These are phyloP conservation scores for Halictus rubicundus DNA, from an alignment of 1,140 invertebrate genomes.

Conservation along the genomic window DNA sequence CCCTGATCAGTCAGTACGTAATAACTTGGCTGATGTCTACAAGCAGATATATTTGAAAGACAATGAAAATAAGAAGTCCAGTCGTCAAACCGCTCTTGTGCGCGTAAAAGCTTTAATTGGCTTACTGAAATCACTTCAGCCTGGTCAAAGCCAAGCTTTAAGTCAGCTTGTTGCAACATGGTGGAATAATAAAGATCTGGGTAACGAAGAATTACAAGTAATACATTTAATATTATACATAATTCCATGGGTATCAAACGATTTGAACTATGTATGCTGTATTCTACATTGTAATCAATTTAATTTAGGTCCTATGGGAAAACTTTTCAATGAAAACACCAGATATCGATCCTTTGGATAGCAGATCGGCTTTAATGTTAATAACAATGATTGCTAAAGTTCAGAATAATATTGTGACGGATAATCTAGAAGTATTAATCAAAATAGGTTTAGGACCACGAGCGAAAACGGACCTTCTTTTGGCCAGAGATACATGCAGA, in stretches of 20 bases:
- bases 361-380: slow-evolving; percentile 86
- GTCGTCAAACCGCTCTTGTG: slow-evolving; percentile 66
- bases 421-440: slow-evolving; percentile 83
- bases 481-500: slow-evolving; percentile 83
- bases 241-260: neutral
- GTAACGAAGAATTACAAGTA: slow-evolving; percentile 78
- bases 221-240: neutral
- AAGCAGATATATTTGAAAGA: slow-evolving; percentile 83
- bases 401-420: slow-evolving; percentile 80
- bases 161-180: slow-evolving; percentile 86
- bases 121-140: slow-evolving; percentile 82
- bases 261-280: no score
- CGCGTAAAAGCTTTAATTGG: slow-evolving; percentile 74
- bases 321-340: slow-evolving; percentile 89
- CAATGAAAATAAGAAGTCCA: slow-evolving; percentile 56
- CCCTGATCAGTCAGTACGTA: slow-evolving; percentile 81
- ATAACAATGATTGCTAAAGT: slow-evolving; percentile 86
- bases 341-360: slow-evolving; percentile 85
- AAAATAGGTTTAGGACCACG: slow-evolving; percentile 81
- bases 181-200: slow-evolving; percentile 83
- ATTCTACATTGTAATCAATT: slow-evolving; percentile 45
- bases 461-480: slow-evolving; percentile 79
- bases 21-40: slow-evolving; percentile 84
- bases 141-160: slow-evolving; percentile 86
- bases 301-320: slow-evolving; percentile 88